Evolutionary conservation across 2,797 vertebrate genomes (phyloP).

Genomic region (Rhadinocentrus ornatus): DNA sequence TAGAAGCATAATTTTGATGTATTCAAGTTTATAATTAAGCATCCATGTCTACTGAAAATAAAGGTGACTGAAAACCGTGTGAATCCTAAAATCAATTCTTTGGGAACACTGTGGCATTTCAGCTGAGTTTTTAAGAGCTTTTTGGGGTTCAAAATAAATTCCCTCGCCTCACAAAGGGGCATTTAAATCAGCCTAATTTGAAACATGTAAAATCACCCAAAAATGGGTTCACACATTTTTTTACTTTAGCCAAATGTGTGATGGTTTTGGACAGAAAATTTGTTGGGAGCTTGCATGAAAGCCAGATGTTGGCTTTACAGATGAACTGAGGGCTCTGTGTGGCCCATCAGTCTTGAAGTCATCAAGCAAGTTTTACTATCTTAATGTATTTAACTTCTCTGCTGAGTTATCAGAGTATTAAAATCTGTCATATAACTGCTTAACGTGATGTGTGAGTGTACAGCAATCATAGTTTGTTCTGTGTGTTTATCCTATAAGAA

Average conservation of each 20-base stretch:
- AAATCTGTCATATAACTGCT: conserved; percentile 27
- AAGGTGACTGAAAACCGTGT: conserved; percentile 13
- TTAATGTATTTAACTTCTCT: conserved; percentile 4
- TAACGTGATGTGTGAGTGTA: conserved; percentile 15
- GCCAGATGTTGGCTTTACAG: conserved; percentile 1
- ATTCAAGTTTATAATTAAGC: conserved; percentile 9
- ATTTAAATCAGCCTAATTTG: neutral
- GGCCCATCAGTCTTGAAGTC: conserved; percentile 19
- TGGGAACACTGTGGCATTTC: neutral
- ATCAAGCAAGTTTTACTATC: conserved; percentile 20
- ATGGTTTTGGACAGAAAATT: conserved; percentile 14
- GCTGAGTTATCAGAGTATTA: conserved; percentile 23
- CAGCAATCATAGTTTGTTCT: neutral
- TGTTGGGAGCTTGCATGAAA: neutral
- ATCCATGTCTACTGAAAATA: conserved; percentile 13
- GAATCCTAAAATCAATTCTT: conserved; percentile 7
- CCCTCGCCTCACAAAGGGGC: neutral
- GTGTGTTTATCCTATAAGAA: neutral
- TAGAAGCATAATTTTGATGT: neutral
- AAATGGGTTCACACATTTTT: conserved; percentile 24
- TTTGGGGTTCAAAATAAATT: conserved; percentile 1
- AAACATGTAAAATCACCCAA: neutral
- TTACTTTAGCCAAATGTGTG: neutral
- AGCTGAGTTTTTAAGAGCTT: conserved; percentile 2
- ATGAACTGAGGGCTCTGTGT: conserved; percentile 6